Conservation (phyloP, 2,113 vertebrate species). For the Periophthalmodon schlosseri region DNA sequence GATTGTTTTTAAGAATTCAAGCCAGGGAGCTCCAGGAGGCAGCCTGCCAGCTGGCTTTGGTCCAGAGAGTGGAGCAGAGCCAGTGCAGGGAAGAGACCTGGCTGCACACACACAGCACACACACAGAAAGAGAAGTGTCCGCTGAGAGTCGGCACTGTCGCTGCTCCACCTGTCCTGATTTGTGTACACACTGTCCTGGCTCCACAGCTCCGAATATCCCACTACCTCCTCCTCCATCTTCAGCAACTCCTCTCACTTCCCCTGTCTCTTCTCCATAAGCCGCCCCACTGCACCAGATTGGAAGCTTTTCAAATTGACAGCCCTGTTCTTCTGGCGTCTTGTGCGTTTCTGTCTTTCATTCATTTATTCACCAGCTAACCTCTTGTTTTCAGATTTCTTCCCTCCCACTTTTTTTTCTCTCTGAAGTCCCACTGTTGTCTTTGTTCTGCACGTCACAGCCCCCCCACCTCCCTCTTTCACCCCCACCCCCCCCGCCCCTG, state of each 20-base stretch:
- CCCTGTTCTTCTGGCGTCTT: constrained; percentile 44
- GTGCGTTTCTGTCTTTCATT: constrained; percentile 36
- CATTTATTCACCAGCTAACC: constrained; percentile 30
- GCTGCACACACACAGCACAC: constrained; percentile 35
- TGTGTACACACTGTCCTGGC: constrained; percentile 44
- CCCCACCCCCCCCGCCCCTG: constrained; percentile 20
- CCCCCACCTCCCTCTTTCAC: constrained; percentile 14
- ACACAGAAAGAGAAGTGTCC: constrained; percentile 30
- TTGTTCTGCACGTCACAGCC: constrained; percentile 42
- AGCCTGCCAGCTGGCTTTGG: constrained; percentile 72
- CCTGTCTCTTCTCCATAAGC: constrained; percentile 18
- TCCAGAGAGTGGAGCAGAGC: constrained; percentile 73
- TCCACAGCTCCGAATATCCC: constrained; percentile 60
- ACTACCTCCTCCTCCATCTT: constrained; percentile 60
- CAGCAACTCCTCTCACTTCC: background rate
- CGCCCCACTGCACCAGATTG: constrained; percentile 50
- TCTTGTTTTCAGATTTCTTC: constrained; percentile 11
- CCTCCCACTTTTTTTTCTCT: constrained; percentile 9
- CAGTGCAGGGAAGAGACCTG: constrained; percentile 69
- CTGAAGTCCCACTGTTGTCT: constrained; percentile 21
- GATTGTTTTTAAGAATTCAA: constrained; percentile 82
- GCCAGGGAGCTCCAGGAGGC: constrained; percentile 76
- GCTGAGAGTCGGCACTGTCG: constrained; percentile 9
- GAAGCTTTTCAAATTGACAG: constrained; percentile 52
- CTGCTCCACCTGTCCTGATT: constrained; percentile 55